phyloP scores from a whole-genome alignment of 2,888 invertebrate genomes.

The Catocala fraxini region DNA sequence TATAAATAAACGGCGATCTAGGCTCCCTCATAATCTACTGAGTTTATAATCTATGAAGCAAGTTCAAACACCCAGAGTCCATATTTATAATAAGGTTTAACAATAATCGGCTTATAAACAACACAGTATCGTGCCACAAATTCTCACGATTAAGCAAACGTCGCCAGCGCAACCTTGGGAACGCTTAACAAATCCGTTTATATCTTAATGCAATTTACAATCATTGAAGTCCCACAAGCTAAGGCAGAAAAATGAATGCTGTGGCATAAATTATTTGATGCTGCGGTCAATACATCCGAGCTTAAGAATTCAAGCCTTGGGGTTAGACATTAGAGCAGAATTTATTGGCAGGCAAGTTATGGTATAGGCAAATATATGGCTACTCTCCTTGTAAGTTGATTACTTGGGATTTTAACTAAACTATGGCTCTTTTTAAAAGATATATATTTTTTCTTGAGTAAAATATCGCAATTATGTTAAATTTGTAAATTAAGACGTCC shows the following conservation, averaged over 20 bases:
- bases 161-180: conserved; percentile 41
- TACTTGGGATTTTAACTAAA: not conserved
- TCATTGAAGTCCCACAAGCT: conserved; percentile 57
- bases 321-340: conserved; percentile 37
- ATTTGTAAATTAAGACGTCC: too few relatives aligned
- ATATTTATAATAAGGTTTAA: conserved; percentile 12
- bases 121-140: conserved; percentile 42
- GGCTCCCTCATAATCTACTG: too few relatives aligned
- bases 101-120: conserved; percentile 53
- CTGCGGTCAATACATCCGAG: conserved; percentile 28
- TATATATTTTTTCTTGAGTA: too few relatives aligned
- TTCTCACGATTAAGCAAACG: conserved; percentile 51
- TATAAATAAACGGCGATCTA: too few relatives aligned
- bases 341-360: conserved; percentile 37
- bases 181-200: conserved; percentile 59
- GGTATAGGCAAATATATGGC: conserved; percentile 26
- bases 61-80: conserved; percentile 17
- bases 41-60: too few relatives aligned
- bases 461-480: too few relatives aligned
- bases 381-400: conserved; percentile 7
- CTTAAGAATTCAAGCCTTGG: conserved; percentile 34
- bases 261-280: conserved; percentile 40
- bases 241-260: conserved; percentile 44
- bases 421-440: too few relatives aligned
- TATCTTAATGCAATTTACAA: conserved; percentile 63